A percentile compares a stretch with the other conserved stretches of the same genome.
Conservation (phyloP, 2,888 invertebrate species). For the Melinopterus prodromus region DNA sequence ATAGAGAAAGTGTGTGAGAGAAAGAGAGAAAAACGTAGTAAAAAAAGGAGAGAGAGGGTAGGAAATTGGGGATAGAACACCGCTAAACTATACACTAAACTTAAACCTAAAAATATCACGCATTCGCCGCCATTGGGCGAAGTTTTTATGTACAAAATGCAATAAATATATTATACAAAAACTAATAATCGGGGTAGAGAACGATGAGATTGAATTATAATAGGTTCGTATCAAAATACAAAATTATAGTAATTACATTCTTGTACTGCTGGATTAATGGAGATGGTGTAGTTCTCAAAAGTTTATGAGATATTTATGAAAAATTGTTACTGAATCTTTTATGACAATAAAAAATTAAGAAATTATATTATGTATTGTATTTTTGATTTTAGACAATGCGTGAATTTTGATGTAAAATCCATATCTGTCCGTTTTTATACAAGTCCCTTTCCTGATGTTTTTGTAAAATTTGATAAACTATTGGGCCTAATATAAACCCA, state of each 20-base stretch:
- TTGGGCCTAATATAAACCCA: too few species aligned
- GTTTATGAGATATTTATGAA: too few species aligned
- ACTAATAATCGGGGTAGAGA: constrained; percentile 29
- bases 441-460: too few species aligned
- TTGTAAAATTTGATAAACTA: too few species aligned
- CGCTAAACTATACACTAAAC: constrained; percentile 31
- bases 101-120: constrained; percentile 41
- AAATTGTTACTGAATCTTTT: too few species aligned
- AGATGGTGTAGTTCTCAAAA: not conserved
- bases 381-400: too few species aligned
- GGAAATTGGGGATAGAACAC: constrained; percentile 8
- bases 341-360: too few species aligned
- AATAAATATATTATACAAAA: constrained; percentile 51
- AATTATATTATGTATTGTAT: too few species aligned
- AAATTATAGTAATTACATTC: constrained; percentile 5
- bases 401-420: too few species aligned
- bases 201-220: not conserved
- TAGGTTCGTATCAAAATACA: constrained; percentile 17
- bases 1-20: not conserved
- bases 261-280: not conserved
- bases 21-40: constrained; percentile 5
- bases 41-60: constrained; percentile 9
- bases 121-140: constrained; percentile 38
- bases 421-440: too few species aligned
- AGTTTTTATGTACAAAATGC: constrained; percentile 45